Percentiles rank a stretch among this genome's conserved stretches.
These are phyloP conservation scores for Drosophila tani DNA, from an alignment of 1,140 invertebrate species.

Conservation along the genomic window DNA sequence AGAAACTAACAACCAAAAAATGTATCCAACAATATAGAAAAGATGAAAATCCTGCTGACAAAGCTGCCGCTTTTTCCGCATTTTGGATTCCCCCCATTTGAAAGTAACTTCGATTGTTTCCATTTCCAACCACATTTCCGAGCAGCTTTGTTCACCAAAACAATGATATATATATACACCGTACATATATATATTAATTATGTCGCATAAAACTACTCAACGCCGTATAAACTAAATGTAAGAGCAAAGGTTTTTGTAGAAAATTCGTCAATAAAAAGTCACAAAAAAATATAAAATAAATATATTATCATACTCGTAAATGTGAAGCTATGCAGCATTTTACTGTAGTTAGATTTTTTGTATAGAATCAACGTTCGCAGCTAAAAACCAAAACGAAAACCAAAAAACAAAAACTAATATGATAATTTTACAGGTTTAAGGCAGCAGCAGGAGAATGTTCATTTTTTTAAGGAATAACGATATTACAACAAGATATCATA, in stretches of 20 bases:
- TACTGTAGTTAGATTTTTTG: slow-evolving; percentile 80
- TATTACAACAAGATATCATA: slow-evolving; percentile 60
- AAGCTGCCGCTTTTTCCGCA: slow-evolving; percentile 39
- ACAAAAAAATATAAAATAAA: slow-evolving; percentile 58
- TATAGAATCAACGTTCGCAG: slow-evolving; percentile 73
- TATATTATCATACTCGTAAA: slow-evolving; percentile 72
- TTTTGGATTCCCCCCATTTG: slow-evolving; percentile 16
- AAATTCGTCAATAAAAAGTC: slow-evolving; percentile 58
- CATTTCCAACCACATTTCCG: slow-evolving; percentile 20
- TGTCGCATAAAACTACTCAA: slow-evolving; percentile 72
- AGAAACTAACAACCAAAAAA: slow-evolving; percentile 41
- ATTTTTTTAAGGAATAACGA: slow-evolving; percentile 68
- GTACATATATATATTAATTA: slow-evolving; percentile 59
- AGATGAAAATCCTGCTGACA: slow-evolving; percentile 22
- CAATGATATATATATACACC: slow-evolving; percentile 35
- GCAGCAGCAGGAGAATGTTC: slow-evolving; percentile 53
- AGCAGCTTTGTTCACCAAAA: slow-evolving; percentile 59
- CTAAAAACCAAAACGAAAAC: slow-evolving; percentile 51
- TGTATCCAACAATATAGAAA: slow-evolving; percentile 21
- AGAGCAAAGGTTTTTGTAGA: slow-evolving; percentile 72
- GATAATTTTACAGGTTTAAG: slow-evolving; percentile 66
- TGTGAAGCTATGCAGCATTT: slow-evolving; percentile 76
- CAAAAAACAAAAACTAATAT: slow-evolving; percentile 43
- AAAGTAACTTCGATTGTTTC: slow-evolving; percentile 19
- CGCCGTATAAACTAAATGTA: slow-evolving; percentile 64